These are phyloP conservation scores for Anthophora plumipes DNA, from an alignment of 2,888 invertebrate species.

Conservation along the genomic window DNA sequence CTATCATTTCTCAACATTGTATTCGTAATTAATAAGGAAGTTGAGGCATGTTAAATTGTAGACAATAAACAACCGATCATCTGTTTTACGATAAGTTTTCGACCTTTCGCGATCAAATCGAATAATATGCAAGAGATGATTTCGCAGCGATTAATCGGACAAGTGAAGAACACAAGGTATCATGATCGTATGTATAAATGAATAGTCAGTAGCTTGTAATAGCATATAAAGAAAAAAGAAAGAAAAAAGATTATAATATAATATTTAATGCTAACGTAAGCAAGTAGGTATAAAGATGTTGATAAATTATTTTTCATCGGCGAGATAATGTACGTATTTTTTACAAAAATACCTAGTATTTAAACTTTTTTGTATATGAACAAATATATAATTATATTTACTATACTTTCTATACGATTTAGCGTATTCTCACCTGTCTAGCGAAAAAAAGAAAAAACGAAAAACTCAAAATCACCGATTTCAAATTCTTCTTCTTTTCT, in stretches of 20 bases:
- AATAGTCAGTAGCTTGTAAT: slow-evolving; percentile 65
- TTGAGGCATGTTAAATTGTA: not conserved
- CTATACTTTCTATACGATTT: slow-evolving; percentile 2
- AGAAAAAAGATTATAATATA: slow-evolving; percentile 39
- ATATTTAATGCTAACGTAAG: slow-evolving; percentile 45
- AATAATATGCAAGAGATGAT: not conserved
- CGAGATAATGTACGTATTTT: slow-evolving; percentile 18
- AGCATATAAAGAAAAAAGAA: too few species aligned
- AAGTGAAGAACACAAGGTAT: slow-evolving; percentile 3
- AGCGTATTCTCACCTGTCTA: not conserved
- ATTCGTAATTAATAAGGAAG: not conserved
- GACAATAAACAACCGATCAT: not conserved
- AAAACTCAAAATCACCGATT: not conserved
- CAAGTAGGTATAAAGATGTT: slow-evolving; percentile 29
- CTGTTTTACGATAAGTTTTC: not conserved
- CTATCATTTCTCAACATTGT: not conserved
- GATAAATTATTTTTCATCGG: slow-evolving; percentile 44
- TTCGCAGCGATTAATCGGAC: not conserved
- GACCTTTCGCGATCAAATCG: not conserved
- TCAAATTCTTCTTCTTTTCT: too few species aligned
- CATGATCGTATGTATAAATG: slow-evolving; percentile 48
- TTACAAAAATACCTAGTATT: slow-evolving; percentile 13
- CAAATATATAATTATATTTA: slow-evolving; percentile 45
- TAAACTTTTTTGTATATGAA: slow-evolving; percentile 29
- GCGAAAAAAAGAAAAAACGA: too few species aligned